Base-by-base conservation (phyloP, 2,797 vertebrate genomes). In the Sebastes wilsoni region DNA sequence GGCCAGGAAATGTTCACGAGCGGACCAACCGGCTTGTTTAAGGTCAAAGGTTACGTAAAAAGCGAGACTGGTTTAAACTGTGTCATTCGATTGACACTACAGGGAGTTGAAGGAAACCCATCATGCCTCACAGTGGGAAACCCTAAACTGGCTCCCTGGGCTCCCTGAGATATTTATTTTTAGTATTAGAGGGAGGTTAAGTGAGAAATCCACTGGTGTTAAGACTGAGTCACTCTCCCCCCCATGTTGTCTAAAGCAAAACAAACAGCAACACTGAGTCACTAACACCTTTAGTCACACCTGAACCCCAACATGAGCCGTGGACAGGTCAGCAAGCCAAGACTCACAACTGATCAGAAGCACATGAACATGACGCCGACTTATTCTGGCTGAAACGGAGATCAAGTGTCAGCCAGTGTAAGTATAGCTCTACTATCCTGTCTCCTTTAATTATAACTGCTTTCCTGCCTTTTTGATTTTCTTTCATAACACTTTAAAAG, bases 11-110 rank as follows among this genome's bases (percentile, higher is more conserved):
- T 82, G 76, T 86, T 93, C 87, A 71, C 23, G 67, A 88, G 77
- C 8, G 2, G 83, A 70, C 80, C 88, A 23, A 82, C 67, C 5
- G 73, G 73, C 56, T 80, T 72, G 86, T 87, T 88, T 72, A 55
- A 85, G 90, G 92, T 89, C 85, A 92, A 54, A 86, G 93, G 92
- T 93, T 90, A 89, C 8, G 54, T 64, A 87, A 88, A 88, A 91
- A 89, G 78, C 64, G 46, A 78, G 70, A 85, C 71, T 84, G 80
- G 81, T 84, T 93, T 86, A 90, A 91, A 84, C 81, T 27, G n/a
- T 83, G 86, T 83, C 83, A 80, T 60, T 77, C 23, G 60, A 82
- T 80, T 73, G 70, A 91, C 82, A 77, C 81, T 20, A 27, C 70
- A 83, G 69, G 18, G 80, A 74, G 66, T 84, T 82, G 71, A 83